phyloP scores from a whole-genome alignment of 2,113 vertebrate species.

The Crotalus tigris region DNA sequence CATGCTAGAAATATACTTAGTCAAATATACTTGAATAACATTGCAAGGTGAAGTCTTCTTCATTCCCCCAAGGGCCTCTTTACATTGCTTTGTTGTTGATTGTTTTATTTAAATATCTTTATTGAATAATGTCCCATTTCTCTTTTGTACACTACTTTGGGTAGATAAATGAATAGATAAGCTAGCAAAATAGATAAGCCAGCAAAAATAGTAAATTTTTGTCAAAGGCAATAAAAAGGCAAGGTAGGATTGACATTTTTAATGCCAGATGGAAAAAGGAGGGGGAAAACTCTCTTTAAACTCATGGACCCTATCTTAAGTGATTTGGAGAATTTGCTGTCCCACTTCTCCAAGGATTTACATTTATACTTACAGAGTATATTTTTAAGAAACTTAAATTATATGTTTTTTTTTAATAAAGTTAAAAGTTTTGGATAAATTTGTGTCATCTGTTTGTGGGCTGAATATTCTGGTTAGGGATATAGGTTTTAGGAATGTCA shows the following conservation, averaged over 20 bases:
- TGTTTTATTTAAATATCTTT: neutral
- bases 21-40: neutral
- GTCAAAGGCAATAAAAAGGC: neutral
- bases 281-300: neutral
- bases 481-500: conserved; percentile 52
- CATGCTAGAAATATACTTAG: neutral
- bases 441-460: conserved; percentile 26
- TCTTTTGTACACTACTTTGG: neutral
- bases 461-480: conserved; percentile 42
- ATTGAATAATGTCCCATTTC: neutral
- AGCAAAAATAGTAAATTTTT: neutral
- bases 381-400: neutral
- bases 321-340: neutral
- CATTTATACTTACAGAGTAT: neutral
- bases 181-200: neutral
- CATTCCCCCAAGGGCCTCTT: neutral
- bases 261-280: neutral
- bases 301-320: neutral
- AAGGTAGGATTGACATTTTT: neutral
- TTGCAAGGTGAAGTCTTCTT: neutral
- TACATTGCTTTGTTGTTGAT: neutral
- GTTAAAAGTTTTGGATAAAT: conserved; percentile 15
- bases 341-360: neutral
- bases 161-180: neutral
- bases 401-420: conserved; percentile 13